Percentiles rank a stretch among this genome's conserved stretches.
Conservation (phyloP, 2,797 vertebrate genomes). For the Setipinna tenuifilis region DNA sequence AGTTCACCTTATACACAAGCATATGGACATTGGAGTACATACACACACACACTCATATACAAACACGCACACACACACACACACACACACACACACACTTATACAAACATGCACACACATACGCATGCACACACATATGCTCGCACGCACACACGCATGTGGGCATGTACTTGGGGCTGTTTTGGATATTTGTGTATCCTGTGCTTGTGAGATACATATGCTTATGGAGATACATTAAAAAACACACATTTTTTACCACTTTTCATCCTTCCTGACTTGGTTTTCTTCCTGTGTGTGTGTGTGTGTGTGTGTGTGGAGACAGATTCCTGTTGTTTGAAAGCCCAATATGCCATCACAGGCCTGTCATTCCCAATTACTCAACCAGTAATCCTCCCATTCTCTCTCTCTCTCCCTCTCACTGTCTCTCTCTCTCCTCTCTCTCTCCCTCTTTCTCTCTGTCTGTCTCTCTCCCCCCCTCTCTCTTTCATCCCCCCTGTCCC, state of each 20-base stretch:
- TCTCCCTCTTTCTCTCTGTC: background rate
- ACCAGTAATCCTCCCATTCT: slow-evolving; percentile 64
- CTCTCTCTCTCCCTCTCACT: slow-evolving; percentile 34
- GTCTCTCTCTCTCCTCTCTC: slow-evolving; percentile 37
- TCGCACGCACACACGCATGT: no score
- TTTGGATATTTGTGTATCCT: no score
- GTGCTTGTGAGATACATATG: no score
- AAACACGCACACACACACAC: background rate
- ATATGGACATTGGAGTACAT: background rate
- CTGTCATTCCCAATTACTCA: slow-evolving; percentile 71
- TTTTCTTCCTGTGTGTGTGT: background rate
- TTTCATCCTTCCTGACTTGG: background rate
- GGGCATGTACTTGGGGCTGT: no score
- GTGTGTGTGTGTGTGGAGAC: slow-evolving; percentile 2
- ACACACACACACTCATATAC: background rate
- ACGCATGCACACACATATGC: background rate
- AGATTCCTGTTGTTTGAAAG: slow-evolving; percentile 55
- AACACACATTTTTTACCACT: background rate
- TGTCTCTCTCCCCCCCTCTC: slow-evolving; percentile 31
- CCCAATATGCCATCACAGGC: slow-evolving; percentile 59
- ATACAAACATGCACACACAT: background rate
- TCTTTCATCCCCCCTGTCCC: slow-evolving; percentile 21
- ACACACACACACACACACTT: background rate
- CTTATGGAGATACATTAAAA: no score
- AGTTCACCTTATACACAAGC: background rate